Evolutionary conservation across 2,113 vertebrate genomes (phyloP), one percentile per base, ranked within the genome.

Genomic region (Petrocephalus zakoni): DNA sequence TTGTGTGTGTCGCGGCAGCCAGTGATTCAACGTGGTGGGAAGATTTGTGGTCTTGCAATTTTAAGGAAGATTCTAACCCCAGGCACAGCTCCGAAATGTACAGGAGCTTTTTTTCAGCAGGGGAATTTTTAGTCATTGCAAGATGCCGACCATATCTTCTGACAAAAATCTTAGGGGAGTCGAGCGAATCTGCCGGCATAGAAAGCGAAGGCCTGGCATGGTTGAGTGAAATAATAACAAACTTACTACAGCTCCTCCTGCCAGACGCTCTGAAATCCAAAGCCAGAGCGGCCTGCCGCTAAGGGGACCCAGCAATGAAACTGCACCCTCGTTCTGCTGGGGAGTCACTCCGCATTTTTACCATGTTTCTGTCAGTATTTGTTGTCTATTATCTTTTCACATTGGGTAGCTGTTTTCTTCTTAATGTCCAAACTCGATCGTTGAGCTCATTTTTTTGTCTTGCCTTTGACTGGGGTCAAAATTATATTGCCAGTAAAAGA

Each of bases 161-260:
- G 88, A 94, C 93, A 93, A 92, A 92, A 90, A 92, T 13, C 88
- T 89, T 81, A 72, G 92, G 25, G 13, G 85, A 89, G 91, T 94
- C 91, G 91, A 93, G 94, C 93, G 91, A 89, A 91, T 90, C 91
- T 93, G 90, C 93, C 92, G 94, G 93, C 93, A 91, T 93, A 89
- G 93, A 91, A 92, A 90, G 86, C 92, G 93, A 91, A 93, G 91
- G 90, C 88, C 84, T 90, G 88, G 90, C 89, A 94, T 84, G 92
- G 89, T 92, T 93, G 91, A 93, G 86, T 93, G 91, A 88, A 89
- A 91, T 93, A 93, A 92, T 93, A 93, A 88, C 93, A 93, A 89
- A 87, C 93, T 90, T 94, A 87, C 89, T 93, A 92, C 86, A 68
- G 90, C 89, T 92, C 87, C 90, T 92, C 91, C 91, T 92, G 78